Evolutionary conservation across 2,797 vertebrate genomes (phyloP).

Genomic region (Sebastes trivittatus): DNA sequence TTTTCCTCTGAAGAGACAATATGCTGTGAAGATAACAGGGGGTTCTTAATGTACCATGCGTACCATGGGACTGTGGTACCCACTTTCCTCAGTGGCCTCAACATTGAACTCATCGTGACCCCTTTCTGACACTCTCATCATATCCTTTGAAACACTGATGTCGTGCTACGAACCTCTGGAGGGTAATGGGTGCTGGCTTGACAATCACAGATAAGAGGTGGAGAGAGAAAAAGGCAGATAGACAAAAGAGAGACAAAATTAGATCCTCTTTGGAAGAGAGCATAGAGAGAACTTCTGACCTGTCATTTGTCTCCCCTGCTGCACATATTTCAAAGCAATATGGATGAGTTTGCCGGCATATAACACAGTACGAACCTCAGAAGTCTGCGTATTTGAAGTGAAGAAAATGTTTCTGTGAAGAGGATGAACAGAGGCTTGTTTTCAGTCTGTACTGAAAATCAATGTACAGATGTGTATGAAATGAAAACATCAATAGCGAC

Average conservation of each 20-base stretch:
- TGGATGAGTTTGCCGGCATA: neutral
- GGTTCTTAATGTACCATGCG: neutral
- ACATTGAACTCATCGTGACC: slow-evolving; percentile 35
- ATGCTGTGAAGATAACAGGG: slow-evolving; percentile 2
- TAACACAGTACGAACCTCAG: neutral
- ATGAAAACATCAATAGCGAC: neutral
- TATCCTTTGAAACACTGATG: slow-evolving; percentile 43
- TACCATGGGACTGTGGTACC: neutral
- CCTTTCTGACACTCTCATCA: slow-evolving; percentile 33
- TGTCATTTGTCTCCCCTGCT: slow-evolving; percentile 7
- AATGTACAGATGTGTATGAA: neutral
- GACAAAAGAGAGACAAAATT: slow-evolving; percentile 23
- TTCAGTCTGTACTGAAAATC: neutral
- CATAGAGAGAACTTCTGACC: slow-evolving; percentile 21
- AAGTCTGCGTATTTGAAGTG: neutral
- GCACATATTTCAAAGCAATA: slow-evolving; percentile 15
- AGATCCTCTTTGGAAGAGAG: slow-evolving; percentile 25
- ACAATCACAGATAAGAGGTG: slow-evolving; percentile 6
- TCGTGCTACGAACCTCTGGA: slow-evolving; percentile 10
- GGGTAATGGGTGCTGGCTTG: slow-evolving; percentile 38
- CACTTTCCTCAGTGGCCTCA: slow-evolving; percentile 2
- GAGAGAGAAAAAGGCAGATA: neutral
- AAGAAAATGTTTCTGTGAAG: neutral
- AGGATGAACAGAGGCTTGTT: neutral
- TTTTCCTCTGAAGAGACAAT: neutral